Conservation (phyloP, 2,113 vertebrate genomes). For the Neofelis nebulosa region DNA sequence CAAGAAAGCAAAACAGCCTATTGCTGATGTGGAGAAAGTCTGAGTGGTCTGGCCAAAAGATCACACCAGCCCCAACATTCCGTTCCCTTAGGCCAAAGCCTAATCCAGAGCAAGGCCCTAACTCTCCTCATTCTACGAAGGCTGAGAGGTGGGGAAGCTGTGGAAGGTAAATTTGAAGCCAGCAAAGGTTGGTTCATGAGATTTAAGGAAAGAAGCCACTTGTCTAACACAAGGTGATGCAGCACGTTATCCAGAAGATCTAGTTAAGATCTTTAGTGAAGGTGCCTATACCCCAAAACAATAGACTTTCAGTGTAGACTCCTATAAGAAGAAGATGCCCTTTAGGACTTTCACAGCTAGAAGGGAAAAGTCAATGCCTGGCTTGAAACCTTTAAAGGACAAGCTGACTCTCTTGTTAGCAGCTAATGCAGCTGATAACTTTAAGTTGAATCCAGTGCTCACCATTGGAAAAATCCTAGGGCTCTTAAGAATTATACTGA, state of each 20-base stretch:
- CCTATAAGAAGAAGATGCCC: not conserved
- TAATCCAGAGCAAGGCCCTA: not conserved
- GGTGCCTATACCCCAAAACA: not conserved
- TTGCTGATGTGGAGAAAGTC: not conserved
- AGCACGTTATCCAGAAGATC: not conserved
- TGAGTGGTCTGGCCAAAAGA: not conserved
- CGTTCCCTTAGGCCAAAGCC: not conserved
- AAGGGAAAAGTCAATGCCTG: not conserved
- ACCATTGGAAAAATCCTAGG: not conserved
- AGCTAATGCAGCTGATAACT: not conserved
- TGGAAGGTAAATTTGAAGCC: not conserved
- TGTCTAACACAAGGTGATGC: not conserved
- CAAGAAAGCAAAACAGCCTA: not conserved
- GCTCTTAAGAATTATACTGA: not conserved
- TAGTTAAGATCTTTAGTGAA: not conserved
- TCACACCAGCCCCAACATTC: not conserved
- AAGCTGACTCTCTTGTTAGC: not conserved
- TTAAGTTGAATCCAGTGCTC: not conserved
- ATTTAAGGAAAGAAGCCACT: not conserved
- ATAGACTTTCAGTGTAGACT: not conserved
- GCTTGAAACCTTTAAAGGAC: not conserved
- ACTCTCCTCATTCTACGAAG: not conserved
- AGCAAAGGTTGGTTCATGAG: not conserved
- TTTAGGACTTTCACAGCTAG: not conserved
- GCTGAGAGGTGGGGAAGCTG: not conserved